Evolutionary conservation across 2,888 invertebrate species (phyloP).

Genomic region (Apamea sordens): DNA sequence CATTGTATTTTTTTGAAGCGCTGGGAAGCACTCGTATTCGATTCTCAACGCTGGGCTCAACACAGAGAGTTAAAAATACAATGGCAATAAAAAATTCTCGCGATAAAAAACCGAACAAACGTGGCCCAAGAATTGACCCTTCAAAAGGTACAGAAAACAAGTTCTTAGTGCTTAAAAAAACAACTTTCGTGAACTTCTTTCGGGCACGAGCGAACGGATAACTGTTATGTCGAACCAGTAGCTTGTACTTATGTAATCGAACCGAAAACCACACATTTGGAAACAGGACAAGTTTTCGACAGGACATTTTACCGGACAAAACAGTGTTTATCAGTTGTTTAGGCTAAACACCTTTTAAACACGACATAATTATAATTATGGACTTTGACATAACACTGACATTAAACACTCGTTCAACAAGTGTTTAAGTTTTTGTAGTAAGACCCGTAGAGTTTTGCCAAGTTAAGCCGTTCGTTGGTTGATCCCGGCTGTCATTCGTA

Average conservation of each 20-base stretch:
- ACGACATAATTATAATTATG: too few species aligned
- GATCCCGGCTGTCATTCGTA: too few species aligned
- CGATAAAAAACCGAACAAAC: background rate
- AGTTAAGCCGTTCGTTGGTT: too few species aligned
- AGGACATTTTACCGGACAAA: too few species aligned
- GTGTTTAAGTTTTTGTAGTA: too few species aligned
- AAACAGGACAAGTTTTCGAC: background rate
- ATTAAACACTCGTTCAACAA: too few species aligned
- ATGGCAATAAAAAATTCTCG: background rate
- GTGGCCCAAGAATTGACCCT: constrained; percentile 31
- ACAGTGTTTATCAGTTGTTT: too few species aligned
- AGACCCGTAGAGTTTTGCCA: background rate
- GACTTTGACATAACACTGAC: too few species aligned
- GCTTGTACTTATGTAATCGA: background rate
- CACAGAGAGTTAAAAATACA: background rate
- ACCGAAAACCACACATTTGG: background rate
- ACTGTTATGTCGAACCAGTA: constrained; percentile 23
- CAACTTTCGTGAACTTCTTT: constrained; percentile 53
- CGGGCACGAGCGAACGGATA: constrained; percentile 26
- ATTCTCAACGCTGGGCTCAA: background rate
- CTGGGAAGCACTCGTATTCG: background rate
- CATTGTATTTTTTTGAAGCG: background rate
- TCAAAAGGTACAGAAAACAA: constrained; percentile 31
- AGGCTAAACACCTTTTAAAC: too few species aligned
- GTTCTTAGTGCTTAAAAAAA: constrained; percentile 38